phyloP scores from a whole-genome alignment of 2,797 vertebrate genomes.

The Aldrovandia affinis region DNA sequence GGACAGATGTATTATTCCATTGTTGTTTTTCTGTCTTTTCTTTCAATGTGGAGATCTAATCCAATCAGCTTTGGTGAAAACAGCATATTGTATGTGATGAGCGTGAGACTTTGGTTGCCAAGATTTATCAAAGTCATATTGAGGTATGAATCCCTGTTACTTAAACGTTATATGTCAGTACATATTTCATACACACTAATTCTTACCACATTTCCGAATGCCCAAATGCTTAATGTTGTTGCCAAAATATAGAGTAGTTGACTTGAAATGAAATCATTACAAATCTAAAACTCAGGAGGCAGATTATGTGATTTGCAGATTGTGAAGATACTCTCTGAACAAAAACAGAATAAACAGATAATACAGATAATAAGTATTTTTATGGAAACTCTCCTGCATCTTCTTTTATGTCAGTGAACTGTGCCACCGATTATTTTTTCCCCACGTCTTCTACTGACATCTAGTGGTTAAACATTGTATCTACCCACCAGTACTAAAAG shows the following conservation, averaged over 20 bases:
- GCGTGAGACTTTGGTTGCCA: background rate
- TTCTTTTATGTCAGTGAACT: background rate
- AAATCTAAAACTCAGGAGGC: background rate
- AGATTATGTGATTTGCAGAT: background rate
- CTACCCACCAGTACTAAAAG: background rate
- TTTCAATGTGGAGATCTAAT: background rate
- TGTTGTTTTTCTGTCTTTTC: background rate
- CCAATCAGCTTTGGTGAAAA: background rate
- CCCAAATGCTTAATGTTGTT: background rate
- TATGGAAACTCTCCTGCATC: background rate
- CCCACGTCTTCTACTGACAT: slow-evolving; percentile 70
- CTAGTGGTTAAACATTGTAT: slow-evolving; percentile 62
- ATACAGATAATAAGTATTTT: background rate
- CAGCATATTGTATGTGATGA: background rate
- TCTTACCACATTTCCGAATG: background rate
- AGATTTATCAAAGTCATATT: background rate
- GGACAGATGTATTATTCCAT: background rate
- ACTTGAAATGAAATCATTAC: background rate
- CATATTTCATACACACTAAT: slow-evolving; percentile 10
- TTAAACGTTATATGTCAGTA: background rate
- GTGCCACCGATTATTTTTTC: slow-evolving; percentile 40
- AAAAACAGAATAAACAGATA: background rate
- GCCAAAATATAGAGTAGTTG: background rate
- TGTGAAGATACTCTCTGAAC: background rate
- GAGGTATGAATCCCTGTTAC: background rate